Base-by-base conservation (phyloP, 2,888 invertebrate genomes). In the Euzophera pinguis region DNA sequence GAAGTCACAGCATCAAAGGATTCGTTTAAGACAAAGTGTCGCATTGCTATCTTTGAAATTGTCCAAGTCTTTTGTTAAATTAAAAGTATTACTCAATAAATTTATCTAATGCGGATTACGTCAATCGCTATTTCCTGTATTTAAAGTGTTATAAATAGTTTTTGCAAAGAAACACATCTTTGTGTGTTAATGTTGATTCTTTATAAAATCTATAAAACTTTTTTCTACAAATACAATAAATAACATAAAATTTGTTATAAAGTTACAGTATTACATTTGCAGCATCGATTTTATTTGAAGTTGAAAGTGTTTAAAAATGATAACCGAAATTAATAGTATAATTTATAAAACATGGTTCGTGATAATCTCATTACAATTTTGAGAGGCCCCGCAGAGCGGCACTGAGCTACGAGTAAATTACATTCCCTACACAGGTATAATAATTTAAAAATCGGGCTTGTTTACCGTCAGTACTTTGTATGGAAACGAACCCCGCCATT, bases 1-100 rank as follows among this genome's bases (percentile, higher is more conserved):
- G 72, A 79, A 84, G 78, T 81, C 71, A 65, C 62, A 69, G 68
- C 73, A 64, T 78, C 78, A 80, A 78, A 81, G 75, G 72, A 68
- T 64, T 72, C 71, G 66, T 67, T 73, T 69, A 69, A 71, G 69
- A 70, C 73, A 75, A 70, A 77, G 71, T 75, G 76, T 75, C 73
- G 73, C 71, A 75, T 67, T 69, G 73, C 67, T 66, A 65, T 65
- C 65, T 67, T 67, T 72, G 66, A 72, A 74, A 75, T 70, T 63
- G 62, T 58, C 56, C 57, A 58, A 52, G 56, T 47, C 52, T 62
- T 60, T 56, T 55, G 56, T 56, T 51, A 39, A 57, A 57, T 55
- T 54, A 43, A 48, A 38, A 50, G 42, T 55, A 42, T 54, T 50
- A 17, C 47, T 45, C 32, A 41, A 8, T 29, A 50, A 53, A 29